Evolutionary conservation across 1,140 invertebrate genomes (phyloP).

Genomic region (Phortica variegata): DNA sequence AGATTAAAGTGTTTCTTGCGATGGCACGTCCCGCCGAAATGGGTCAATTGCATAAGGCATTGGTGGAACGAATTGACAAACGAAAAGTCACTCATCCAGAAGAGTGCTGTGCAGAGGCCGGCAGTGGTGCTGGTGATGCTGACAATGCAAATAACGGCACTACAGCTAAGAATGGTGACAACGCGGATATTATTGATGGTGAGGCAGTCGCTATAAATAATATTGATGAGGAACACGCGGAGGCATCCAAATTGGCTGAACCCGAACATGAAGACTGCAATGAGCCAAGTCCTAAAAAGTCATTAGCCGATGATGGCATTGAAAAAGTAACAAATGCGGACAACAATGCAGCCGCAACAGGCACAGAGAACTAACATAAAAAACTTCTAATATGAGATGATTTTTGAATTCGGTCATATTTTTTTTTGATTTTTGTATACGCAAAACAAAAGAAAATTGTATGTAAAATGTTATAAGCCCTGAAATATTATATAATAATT

Average conservation of each 20-base stretch:
- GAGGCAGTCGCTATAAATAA: too few species aligned
- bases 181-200: neutral
- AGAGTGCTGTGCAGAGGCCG: conserved; percentile 30
- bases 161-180: too few species aligned
- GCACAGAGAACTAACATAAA: conserved; percentile 15
- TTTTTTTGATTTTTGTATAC: too few species aligned
- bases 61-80: conserved; percentile 67
- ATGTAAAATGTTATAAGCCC: too few species aligned
- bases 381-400: too few species aligned
- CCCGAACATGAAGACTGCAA: conserved; percentile 26
- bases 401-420: too few species aligned
- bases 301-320: too few species aligned
- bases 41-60: conserved; percentile 69
- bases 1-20: conserved; percentile 83
- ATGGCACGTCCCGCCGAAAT: conserved; percentile 80
- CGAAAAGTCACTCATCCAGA: conserved; percentile 54
- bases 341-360: conserved; percentile 22
- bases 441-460: too few species aligned
- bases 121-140: conserved; percentile 24
- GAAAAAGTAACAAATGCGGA: conserved; percentile 26
- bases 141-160: too few species aligned
- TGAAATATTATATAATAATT: conserved; percentile 51
- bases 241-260: too few species aligned
- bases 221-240: neutral
- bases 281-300: conserved; percentile 50